Percentiles rank a stretch among this genome's conserved stretches.
Evolutionary conservation across 2,888 invertebrate species (phyloP).

Genomic region (Sarcophaga carnaria): DNA sequence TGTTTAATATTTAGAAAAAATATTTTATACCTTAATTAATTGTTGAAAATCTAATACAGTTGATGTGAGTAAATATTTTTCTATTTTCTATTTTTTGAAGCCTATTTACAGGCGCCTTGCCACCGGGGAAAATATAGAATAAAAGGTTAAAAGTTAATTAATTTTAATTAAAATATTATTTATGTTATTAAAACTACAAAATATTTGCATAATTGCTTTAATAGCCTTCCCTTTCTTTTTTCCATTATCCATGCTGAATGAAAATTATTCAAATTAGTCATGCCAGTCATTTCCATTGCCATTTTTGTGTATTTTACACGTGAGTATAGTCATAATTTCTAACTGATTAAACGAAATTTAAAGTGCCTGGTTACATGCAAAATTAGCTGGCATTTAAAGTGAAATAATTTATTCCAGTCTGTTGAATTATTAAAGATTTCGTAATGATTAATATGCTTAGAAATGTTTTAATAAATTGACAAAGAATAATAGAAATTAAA

Average conservation of each 20-base stretch:
- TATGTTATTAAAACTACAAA: constrained; percentile 12
- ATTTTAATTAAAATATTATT: constrained; percentile 53
- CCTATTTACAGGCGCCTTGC: too few species aligned
- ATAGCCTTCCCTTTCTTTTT: neutral
- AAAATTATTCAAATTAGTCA: too few species aligned
- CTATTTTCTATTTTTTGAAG: too few species aligned
- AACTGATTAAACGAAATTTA: neutral
- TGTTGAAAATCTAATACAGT: too few species aligned
- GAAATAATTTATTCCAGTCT: neutral
- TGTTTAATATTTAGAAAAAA: too few species aligned
- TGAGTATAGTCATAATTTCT: neutral
- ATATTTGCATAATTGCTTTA: constrained; percentile 43
- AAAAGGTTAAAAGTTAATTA: constrained; percentile 53
- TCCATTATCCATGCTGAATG: too few species aligned
- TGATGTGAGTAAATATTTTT: too few species aligned
- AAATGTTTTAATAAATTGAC: neutral
- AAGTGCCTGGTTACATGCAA: constrained; percentile 1
- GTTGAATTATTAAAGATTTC: neutral
- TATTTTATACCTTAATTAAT: too few species aligned
- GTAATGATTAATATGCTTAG: neutral
- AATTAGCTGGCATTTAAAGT: neutral
- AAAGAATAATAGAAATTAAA: neutral
- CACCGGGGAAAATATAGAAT: neutral
- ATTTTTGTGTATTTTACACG: too few species aligned
- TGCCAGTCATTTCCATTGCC: too few species aligned